These are phyloP conservation scores for Hirtodrosophila duncani DNA, from an alignment of 2,888 invertebrate species.

Conservation along the genomic window DNA sequence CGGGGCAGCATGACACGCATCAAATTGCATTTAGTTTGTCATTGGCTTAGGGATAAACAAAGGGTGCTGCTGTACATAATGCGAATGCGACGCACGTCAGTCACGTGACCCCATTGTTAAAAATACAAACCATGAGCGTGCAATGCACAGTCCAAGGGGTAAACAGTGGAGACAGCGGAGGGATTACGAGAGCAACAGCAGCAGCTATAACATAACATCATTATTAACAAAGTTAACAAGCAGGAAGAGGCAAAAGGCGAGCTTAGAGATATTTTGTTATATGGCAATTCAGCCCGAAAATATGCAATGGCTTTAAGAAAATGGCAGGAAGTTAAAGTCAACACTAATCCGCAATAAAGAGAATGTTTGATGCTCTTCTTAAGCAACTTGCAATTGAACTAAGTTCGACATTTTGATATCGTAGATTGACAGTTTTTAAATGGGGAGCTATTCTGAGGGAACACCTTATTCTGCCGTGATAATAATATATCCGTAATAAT, in stretches of 20 bases:
- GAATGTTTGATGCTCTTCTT: no score
- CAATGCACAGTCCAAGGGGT: background rate
- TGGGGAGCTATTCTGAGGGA: no score
- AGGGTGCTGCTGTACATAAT: conserved; percentile 2
- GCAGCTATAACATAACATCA: conserved; percentile 61
- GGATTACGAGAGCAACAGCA: conserved; percentile 6
- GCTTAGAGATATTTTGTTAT: conserved; percentile 56
- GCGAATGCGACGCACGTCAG: conserved; percentile 15
- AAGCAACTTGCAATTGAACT: no score
- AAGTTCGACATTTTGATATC: no score
- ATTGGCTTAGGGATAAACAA: conserved; percentile 48
- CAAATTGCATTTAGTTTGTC: conserved; percentile 68
- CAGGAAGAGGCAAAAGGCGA: conserved; percentile 25
- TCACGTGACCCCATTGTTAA: conserved; percentile 61
- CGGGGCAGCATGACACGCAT: conserved; percentile 56
- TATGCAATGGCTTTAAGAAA: conserved; percentile 5
- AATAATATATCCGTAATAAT: no score
- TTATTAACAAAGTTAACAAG: conserved; percentile 67
- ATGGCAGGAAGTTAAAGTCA: background rate
- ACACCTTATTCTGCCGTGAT: no score
- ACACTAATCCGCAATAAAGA: no score
- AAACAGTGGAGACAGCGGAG: background rate
- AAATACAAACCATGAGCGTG: conserved; percentile 30
- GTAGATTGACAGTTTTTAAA: no score
- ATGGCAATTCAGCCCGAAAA: conserved; percentile 33